A percentile compares a stretch with the other conserved stretches of the same genome.
Conservation (phyloP, 2,113 vertebrate species). For the Scopus umbretta region DNA sequence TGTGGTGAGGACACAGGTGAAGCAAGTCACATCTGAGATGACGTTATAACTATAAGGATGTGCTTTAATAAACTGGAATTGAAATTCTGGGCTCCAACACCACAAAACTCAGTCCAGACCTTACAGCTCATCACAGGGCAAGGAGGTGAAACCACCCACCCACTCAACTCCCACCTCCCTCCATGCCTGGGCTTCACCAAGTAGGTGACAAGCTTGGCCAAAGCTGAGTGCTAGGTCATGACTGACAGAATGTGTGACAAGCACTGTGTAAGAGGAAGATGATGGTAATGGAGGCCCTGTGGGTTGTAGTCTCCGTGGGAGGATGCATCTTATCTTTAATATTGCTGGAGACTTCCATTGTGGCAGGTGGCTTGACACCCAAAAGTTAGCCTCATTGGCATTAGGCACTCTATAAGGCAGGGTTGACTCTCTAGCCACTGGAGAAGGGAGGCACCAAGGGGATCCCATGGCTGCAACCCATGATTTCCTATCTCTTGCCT, state of each 20-base stretch:
- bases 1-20: background rate
- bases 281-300: background rate
- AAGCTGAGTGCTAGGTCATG: background rate
- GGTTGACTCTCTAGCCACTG: background rate
- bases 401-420: background rate
- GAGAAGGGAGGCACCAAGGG: background rate
- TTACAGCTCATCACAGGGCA: background rate
- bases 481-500: background rate
- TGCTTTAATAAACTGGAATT: background rate
- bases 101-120: background rate
- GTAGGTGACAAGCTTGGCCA: background rate
- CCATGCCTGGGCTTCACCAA: background rate
- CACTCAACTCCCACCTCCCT: background rate
- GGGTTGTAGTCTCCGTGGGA: background rate
- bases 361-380: background rate
- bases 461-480: too few relatives aligned
- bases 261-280: background rate
- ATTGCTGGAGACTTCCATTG: background rate
- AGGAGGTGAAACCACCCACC: background rate
- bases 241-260: background rate
- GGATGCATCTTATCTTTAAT: background rate
- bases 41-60: background rate
- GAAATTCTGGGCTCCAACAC: background rate
- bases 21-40: background rate
- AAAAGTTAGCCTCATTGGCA: background rate